These are phyloP conservation scores for Orientallactaga bullata DNA, from an alignment of 2,113 vertebrate genomes.

Conservation along the genomic window DNA sequence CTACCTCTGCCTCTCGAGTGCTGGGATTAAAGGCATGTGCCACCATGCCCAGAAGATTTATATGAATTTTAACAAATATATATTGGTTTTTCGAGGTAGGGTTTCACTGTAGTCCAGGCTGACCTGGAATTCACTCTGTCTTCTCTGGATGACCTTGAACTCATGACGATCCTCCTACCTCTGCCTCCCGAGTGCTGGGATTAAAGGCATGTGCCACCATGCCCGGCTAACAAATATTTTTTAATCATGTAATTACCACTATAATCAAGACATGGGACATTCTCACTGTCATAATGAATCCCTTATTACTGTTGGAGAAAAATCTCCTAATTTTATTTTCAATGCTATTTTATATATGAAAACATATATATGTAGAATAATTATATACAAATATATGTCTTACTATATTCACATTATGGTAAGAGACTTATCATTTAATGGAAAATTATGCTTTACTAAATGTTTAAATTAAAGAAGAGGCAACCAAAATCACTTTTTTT, in stretches of 20 bases:
- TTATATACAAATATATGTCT: constrained; percentile 9
- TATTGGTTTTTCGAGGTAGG: too few relatives aligned
- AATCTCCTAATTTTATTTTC: background rate
- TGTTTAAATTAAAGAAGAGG: constrained; percentile 25
- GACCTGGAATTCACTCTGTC: too few relatives aligned
- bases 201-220: too few relatives aligned
- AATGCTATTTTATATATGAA: background rate
- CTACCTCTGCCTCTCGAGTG: too few relatives aligned
- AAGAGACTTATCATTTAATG: constrained; percentile 12
- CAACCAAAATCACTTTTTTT: constrained; percentile 27
- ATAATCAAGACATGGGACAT: constrained; percentile 4
- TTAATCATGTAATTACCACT: background rate
- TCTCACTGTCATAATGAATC: background rate
- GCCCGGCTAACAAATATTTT: too few relatives aligned
- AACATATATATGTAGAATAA: background rate
- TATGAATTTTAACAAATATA: background rate
- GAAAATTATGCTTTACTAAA: constrained; percentile 41
- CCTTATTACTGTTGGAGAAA: background rate
- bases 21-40: too few relatives aligned
- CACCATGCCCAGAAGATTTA: too few relatives aligned
- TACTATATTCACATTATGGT: constrained; percentile 10
- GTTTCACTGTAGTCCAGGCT: too few relatives aligned
- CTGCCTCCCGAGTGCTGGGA: too few relatives aligned
- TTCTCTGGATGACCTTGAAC: too few relatives aligned
- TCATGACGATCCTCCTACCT: too few relatives aligned